These are phyloP conservation scores for Chamaetylas fuelleborni DNA, from an alignment of 2,113 vertebrate genomes.

Conservation along the genomic window DNA sequence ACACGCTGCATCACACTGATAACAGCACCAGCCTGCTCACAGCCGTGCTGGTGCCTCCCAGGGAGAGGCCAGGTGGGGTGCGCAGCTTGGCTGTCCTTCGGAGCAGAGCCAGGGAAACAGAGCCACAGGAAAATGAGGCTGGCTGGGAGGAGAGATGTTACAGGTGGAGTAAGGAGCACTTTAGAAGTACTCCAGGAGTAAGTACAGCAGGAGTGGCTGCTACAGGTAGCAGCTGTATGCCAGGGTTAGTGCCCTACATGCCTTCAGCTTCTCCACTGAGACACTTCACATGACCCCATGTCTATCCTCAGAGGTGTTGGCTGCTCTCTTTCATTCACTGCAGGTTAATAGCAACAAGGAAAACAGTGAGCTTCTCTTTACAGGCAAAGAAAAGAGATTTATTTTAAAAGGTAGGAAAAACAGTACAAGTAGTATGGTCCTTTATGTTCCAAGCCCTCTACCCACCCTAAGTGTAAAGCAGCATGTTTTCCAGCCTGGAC, in stretches of 20 bases:
- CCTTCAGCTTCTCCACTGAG: background rate
- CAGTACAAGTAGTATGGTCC: background rate
- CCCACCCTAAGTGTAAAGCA: background rate
- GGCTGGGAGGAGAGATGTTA: background rate
- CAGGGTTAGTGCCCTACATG: accelerated
- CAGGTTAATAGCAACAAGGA: background rate
- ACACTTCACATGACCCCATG: background rate
- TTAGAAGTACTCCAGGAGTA: background rate
- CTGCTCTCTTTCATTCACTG: background rate
- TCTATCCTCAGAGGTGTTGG: background rate
- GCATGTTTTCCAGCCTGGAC: background rate
- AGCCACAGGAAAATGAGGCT: background rate
- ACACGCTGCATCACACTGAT: accelerated
- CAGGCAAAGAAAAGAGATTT: background rate
- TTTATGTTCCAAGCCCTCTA: background rate
- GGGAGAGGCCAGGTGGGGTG: background rate
- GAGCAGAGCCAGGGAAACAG: background rate
- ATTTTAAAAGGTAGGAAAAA: background rate
- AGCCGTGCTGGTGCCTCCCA: accelerated
- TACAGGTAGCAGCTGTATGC: background rate
- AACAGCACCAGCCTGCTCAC: background rate
- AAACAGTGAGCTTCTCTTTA: background rate
- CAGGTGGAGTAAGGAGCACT: background rate
- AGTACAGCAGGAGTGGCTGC: background rate
- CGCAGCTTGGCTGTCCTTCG: accelerated